Conservation (phyloP, 2,888 invertebrate genomes). For the Tiliacea citrago region DNA sequence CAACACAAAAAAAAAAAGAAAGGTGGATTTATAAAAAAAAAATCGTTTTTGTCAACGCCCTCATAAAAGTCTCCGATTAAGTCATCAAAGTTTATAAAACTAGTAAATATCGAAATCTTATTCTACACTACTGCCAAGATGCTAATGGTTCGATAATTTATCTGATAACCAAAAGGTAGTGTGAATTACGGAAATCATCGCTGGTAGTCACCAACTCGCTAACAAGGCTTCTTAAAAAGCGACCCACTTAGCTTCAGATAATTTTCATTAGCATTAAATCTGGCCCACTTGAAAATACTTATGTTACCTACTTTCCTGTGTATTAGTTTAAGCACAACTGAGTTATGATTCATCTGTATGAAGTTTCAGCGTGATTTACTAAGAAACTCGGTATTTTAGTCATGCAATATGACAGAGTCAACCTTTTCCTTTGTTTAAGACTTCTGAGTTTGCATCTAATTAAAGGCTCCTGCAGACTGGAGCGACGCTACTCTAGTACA, state of each 20-base stretch:
- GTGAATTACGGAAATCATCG: too few species aligned
- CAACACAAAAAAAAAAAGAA: too few species aligned
- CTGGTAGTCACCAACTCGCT: not conserved
- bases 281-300: not conserved
- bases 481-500: too few species aligned
- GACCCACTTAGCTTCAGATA: not conserved
- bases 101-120: too few species aligned
- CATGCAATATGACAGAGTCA: not conserved
- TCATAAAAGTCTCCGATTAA: not conserved
- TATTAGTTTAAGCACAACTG: not conserved
- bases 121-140: too few species aligned
- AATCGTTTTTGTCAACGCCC: too few species aligned
- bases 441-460: conserved; percentile 1
- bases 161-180: too few species aligned
- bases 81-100: not conserved
- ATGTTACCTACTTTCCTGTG: not conserved
- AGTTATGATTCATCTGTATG: conserved; percentile 13
- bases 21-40: too few species aligned
- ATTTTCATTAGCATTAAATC: not conserved
- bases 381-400: not conserved
- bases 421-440: conserved; percentile 20
- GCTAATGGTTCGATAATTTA: too few species aligned
- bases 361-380: not conserved
- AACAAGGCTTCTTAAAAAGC: not conserved
- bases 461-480: not conserved